These are phyloP conservation scores for Charina bottae DNA, from an alignment of 2,113 vertebrate genomes.

Conservation along the genomic window DNA sequence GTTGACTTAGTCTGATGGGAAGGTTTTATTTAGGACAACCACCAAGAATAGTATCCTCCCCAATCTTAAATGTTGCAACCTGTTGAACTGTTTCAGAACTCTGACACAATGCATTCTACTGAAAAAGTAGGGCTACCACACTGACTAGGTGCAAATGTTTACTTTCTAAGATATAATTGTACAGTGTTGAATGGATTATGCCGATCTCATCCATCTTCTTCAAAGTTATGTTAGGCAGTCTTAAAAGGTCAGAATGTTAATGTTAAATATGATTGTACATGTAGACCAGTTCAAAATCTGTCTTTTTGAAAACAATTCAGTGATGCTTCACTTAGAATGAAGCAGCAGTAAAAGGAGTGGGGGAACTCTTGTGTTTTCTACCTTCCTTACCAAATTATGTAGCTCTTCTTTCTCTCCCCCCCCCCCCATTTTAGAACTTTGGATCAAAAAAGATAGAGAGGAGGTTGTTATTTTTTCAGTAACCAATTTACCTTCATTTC, in stretches of 20 bases:
- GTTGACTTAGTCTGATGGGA: neutral
- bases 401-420: neutral
- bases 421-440: neutral
- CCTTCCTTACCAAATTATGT: neutral
- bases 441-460: too few relatives aligned
- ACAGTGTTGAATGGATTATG: neutral
- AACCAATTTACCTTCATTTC: neutral
- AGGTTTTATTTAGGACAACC: neutral
- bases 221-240: neutral
- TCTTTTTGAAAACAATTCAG: neutral
- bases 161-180: neutral
- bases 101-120: neutral
- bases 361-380: neutral
- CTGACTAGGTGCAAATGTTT: neutral
- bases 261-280: neutral
- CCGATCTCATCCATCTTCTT: neutral
- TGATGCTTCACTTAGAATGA: accelerated
- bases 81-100: neutral
- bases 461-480: neutral
- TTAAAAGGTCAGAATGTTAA: neutral
- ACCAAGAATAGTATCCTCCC: neutral
- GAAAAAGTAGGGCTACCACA: neutral
- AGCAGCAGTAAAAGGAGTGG: neutral
- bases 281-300: neutral
- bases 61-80: neutral